Conservation (phyloP, 2,888 invertebrate species). For the Noctua janthe region DNA sequence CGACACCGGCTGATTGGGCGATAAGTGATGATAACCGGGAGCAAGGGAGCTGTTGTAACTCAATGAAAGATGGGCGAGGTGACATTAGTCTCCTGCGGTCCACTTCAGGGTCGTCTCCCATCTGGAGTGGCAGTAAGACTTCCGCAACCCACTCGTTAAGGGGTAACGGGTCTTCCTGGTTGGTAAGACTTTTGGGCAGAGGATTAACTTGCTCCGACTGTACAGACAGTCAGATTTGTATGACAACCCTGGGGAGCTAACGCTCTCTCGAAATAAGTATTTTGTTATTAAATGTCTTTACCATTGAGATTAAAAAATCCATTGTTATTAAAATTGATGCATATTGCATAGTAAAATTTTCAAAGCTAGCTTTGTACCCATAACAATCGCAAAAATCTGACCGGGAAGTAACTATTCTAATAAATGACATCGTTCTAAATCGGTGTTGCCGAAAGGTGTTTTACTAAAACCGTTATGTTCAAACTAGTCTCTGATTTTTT, state of each 20-base stretch:
- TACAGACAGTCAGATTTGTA: background rate
- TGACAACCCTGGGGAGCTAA: background rate
- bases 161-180: background rate
- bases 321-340: background rate
- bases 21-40: slow-evolving; percentile 47
- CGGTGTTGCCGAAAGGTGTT: background rate
- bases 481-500: background rate
- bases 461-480: background rate
- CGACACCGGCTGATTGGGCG: slow-evolving; percentile 25
- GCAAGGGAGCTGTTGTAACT: background rate
- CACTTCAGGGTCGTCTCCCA: slow-evolving; percentile 33
- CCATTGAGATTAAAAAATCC: background rate
- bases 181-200: background rate
- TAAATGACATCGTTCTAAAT: background rate
- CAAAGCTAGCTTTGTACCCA: too few species aligned
- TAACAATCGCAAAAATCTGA: background rate
- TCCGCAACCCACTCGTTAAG: slow-evolving; percentile 14
- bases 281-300: background rate
- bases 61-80: slow-evolving; percentile 12
- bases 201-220: background rate
- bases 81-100: background rate
- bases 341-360: too few species aligned
- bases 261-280: background rate
- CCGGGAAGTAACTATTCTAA: too few species aligned
- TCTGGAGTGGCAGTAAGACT: slow-evolving; percentile 8